Percentiles rank a stretch among this genome's conserved stretches.
Conservation (phyloP, 2,797 vertebrate genomes). For the Smutsia temminckii region DNA sequence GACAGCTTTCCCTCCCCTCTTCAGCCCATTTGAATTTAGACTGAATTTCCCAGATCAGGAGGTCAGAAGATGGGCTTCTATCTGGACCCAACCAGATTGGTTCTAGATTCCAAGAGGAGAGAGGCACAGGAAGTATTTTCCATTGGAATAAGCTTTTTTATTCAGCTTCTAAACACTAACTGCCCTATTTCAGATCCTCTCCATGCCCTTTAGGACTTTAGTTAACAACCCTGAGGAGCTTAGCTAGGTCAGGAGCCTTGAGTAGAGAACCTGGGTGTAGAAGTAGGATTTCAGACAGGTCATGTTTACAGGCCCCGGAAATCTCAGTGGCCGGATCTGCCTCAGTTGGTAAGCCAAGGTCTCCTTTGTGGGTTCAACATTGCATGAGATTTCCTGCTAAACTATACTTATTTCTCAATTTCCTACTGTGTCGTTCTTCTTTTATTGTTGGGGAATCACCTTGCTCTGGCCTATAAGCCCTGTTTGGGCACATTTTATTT, state of each 20-base stretch:
- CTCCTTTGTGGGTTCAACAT: slow-evolving; percentile 18
- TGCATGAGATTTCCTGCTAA: slow-evolving; percentile 58
- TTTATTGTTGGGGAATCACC: slow-evolving; percentile 11
- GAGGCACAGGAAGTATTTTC: not conserved
- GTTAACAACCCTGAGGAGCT: not conserved
- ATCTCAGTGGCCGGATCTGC: slow-evolving; percentile 44
- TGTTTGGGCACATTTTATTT: not conserved
- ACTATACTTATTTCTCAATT: slow-evolving; percentile 51
- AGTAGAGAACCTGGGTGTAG: not conserved
- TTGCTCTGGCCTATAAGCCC: not conserved
- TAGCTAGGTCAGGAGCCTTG: not conserved
- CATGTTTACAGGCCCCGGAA: not conserved
- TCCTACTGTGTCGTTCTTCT: slow-evolving; percentile 27
- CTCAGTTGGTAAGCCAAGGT: slow-evolving; percentile 24
- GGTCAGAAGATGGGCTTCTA: not conserved
- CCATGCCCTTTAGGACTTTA: not conserved
- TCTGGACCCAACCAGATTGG: not conserved
- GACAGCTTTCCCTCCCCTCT: not conserved
- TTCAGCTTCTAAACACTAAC: not conserved
- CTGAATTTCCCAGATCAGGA: not conserved
- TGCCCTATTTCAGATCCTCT: not conserved
- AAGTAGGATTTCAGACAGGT: slow-evolving; percentile 24
- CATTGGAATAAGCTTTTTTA: not conserved
- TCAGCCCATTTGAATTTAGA: not conserved
- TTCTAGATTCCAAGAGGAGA: not conserved